phyloP scores from a whole-genome alignment of 1,140 invertebrate genomes.

The Triops longicaudatus region DNA sequence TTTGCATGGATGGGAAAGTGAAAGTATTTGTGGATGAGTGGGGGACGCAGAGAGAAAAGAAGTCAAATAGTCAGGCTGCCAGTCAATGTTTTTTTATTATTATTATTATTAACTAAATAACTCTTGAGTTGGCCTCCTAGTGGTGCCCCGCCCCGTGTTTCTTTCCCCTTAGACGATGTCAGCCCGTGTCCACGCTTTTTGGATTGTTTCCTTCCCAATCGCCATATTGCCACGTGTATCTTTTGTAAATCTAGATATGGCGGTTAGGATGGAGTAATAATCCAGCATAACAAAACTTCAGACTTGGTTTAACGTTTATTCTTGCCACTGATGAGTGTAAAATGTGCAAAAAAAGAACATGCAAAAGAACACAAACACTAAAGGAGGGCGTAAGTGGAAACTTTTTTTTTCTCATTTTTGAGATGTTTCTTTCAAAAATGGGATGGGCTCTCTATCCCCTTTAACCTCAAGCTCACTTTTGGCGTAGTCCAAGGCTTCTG shows the following conservation, averaged over 20 bases:
- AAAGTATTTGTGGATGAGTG: not conserved
- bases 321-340: no score
- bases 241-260: no score
- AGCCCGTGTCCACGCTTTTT: not conserved
- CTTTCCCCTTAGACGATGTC: not conserved
- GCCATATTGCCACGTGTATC: no score
- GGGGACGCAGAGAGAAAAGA: not conserved
- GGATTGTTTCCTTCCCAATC: no score
- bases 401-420: not conserved
- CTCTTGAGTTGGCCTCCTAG: not conserved
- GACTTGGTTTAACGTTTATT: no score
- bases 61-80: conserved; percentile 14
- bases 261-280: no score
- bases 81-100: not conserved
- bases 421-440: not conserved
- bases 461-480: not conserved
- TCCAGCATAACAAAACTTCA: no score
- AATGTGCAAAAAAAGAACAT: no score
- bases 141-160: not conserved
- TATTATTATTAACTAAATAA: not conserved
- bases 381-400: not conserved
- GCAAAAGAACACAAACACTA: no score
- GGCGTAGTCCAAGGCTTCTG: not conserved
- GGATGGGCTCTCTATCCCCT: not conserved
- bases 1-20: not conserved